A percentile compares a stretch with the other conserved stretches of the same genome.
These are phyloP conservation scores for Tridacna crocea DNA, from an alignment of 2,888 invertebrate genomes.

Conservation along the genomic window DNA sequence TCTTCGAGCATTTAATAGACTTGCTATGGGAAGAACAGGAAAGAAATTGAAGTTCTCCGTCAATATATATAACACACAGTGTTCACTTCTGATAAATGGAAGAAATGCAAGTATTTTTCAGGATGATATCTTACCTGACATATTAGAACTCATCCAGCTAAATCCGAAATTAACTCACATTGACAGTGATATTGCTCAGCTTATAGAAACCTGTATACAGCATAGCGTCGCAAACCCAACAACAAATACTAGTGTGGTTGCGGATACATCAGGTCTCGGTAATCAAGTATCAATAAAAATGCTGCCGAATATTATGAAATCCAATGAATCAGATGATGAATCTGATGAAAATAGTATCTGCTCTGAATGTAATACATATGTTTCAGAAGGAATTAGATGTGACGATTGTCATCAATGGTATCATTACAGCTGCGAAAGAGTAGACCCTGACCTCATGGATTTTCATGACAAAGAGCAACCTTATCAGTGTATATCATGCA, in stretches of 20 bases:
- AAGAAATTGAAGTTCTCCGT: not conserved
- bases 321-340: not conserved
- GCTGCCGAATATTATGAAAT: not conserved
- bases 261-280: too few species aligned
- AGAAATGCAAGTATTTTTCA: not conserved
- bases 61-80: not conserved
- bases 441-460: not conserved
- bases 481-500: not conserved
- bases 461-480: too few species aligned
- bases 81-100: slow-evolving; percentile 1
- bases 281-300: not conserved
- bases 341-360: too few species aligned
- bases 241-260: too few species aligned
- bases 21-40: too few species aligned
- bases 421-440: not conserved
- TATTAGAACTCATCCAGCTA: too few species aligned
- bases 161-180: too few species aligned
- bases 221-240: not conserved
- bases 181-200: not conserved
- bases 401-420: not conserved
- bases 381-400: too few species aligned
- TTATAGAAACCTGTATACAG: not conserved
- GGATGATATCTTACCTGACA: not conserved
- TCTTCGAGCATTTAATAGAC: too few species aligned
- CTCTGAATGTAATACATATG: too few species aligned